These are phyloP conservation scores for Anomalospiza imberbis DNA, from an alignment of 2,797 vertebrate species.

Conservation along the genomic window DNA sequence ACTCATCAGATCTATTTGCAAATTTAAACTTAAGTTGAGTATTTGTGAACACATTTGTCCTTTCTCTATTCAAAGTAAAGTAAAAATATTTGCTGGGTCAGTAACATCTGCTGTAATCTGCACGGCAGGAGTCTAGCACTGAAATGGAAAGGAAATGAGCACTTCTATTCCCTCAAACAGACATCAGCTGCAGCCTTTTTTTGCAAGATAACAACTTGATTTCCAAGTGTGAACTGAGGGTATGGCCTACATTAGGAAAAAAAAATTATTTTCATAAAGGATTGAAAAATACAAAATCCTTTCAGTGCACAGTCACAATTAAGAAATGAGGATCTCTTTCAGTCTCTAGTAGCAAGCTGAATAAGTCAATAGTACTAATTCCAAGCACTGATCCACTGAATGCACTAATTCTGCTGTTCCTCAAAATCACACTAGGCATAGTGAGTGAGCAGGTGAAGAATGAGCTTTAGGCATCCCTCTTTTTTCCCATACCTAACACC, in stretches of 20 bases:
- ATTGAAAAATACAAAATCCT: background rate
- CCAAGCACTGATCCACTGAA: background rate
- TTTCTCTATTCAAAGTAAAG: background rate
- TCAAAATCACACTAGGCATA: background rate
- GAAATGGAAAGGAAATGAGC: background rate
- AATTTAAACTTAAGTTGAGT: background rate
- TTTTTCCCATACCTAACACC: background rate
- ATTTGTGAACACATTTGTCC: background rate
- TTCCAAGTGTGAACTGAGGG: background rate
- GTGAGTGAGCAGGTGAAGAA: background rate
- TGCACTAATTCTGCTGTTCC: background rate
- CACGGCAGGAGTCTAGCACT: background rate
- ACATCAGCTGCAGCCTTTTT: background rate
- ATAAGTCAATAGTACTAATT: background rate
- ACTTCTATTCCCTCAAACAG: background rate
- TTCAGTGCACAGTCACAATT: background rate
- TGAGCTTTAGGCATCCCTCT: background rate
- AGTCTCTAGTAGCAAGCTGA: background rate
- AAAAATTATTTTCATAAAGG: background rate
- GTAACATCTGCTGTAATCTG: background rate
- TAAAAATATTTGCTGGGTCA: background rate
- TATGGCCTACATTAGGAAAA: background rate
- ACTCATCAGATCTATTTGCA: background rate
- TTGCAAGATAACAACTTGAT: background rate
- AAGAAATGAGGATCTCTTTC: background rate